Evolutionary conservation across 2,113 vertebrate genomes (phyloP), one percentile per base, ranked within the genome.

Genomic region (Plecotus auritus): DNA sequence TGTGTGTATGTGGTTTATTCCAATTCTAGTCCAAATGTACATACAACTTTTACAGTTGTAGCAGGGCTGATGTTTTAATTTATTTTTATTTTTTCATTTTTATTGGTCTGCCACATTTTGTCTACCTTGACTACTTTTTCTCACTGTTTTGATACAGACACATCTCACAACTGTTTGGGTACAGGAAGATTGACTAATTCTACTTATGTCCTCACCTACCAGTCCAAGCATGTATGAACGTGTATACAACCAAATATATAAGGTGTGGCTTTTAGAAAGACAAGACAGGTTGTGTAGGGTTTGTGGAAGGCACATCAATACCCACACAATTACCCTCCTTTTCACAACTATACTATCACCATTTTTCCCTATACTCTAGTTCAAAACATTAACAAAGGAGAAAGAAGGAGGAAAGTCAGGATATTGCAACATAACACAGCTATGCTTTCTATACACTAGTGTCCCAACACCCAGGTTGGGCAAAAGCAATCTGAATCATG

Each of bases 401-500:
- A 93, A 2, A 9, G 5, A 95, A 67, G 47, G 22, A 37, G 47
- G 73, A 40, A 47, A 77, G 73, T 26, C 64, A 86, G 72, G 77
- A 85, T 73, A 47, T 42, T 93, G 77, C 78, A 84, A 84, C 73
- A 92, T 8, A 64, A 81, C 59, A 47, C n/a, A 90, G 42, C 84
- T 54, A 28, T 37, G 73, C 80, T 97, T 95, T 96, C 91, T 49
- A 40, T 86, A 95, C 69, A 92, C 32, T 49, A 81, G 76, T 56
- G 90, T 88, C 87, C 86, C 90, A 93, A 92, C 77, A 59, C 4
- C 0, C 13, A 20, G 23, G 45, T 11, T 83, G 59, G 54, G 91
- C 70, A 94, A 93, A 5, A 73, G 10, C 49, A 89, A 90, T 76
- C 74, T 51, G 80, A 89, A 67, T 76, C 76, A 94, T 5, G 20